phyloP scores from a whole-genome alignment of 2,113 vertebrate species.

The Bothrops jararaca region DNA sequence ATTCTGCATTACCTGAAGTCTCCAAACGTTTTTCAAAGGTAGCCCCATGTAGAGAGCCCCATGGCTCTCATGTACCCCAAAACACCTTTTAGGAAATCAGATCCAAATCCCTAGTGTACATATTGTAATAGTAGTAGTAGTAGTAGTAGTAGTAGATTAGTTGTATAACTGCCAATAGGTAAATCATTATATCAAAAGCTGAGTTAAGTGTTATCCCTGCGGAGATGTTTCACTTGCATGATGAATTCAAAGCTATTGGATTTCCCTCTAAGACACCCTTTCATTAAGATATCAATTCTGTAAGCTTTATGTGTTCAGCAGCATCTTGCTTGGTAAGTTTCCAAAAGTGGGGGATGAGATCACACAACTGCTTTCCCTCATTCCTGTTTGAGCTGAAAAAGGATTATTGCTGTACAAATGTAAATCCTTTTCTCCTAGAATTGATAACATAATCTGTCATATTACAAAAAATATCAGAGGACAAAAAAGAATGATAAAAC shows the following conservation, averaged over 20 bases:
- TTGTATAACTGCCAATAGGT: neutral
- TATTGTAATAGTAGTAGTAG: neutral
- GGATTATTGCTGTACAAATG: neutral
- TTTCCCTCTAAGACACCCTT: neutral
- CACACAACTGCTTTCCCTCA: neutral
- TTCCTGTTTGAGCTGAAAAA: neutral
- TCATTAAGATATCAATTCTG: neutral
- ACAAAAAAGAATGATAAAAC: neutral
- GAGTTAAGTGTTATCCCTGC: neutral
- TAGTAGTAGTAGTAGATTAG: neutral
- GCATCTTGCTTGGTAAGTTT: neutral
- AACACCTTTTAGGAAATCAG: neutral
- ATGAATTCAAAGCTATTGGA: neutral
- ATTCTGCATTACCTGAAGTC: too few species aligned
- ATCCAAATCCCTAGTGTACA: fast-evolving
- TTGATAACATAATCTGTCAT: neutral
- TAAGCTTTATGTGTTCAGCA: neutral
- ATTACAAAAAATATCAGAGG: neutral
- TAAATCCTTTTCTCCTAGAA: neutral
- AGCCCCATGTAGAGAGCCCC: too few species aligned
- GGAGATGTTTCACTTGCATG: neutral
- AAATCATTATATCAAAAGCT: neutral
- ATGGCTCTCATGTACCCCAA: neutral
- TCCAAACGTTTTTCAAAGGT: too few species aligned
- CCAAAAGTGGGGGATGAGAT: neutral